Evolutionary conservation across 2,113 vertebrate species (phyloP).

Genomic region (Poecilia latipinna): DNA sequence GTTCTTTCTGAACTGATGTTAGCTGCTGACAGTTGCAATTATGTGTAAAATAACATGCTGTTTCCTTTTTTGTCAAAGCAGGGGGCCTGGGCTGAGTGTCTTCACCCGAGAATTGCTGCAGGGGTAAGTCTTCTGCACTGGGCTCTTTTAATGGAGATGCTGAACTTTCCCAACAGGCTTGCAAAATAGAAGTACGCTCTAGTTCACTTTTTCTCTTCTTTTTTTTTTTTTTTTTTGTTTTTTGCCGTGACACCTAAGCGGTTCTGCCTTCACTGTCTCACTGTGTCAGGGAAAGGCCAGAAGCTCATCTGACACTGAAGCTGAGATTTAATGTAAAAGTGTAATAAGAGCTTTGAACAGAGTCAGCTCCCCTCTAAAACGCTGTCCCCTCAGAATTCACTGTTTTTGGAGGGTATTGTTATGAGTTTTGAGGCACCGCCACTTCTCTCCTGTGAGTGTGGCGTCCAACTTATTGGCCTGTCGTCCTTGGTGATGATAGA

Average conservation of each 20-base stretch:
- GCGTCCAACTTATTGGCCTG: constrained; percentile 70
- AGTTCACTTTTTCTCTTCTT: constrained; percentile 27
- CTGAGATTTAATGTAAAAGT: constrained; percentile 75
- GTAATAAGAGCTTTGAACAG: constrained; percentile 72
- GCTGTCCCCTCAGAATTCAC: constrained; percentile 65
- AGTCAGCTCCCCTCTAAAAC: constrained; percentile 60
- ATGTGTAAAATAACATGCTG: constrained; percentile 92
- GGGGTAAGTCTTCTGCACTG: constrained; percentile 85
- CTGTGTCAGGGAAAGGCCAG: constrained; percentile 60
- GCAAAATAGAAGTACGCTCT: constrained; percentile 40
- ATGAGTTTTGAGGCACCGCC: constrained; percentile 62
- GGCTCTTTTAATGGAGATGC: constrained; percentile 61
- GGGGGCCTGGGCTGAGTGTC: constrained; percentile 80
- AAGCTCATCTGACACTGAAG: constrained; percentile 73
- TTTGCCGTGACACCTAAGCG: constrained; percentile 34
- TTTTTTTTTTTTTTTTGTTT: constrained; percentile 12
- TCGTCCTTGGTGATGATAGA: constrained; percentile 69
- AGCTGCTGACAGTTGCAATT: constrained; percentile 93
- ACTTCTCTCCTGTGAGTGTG: constrained; percentile 60
- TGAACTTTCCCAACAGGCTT: constrained; percentile 45
- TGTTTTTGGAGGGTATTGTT: constrained; percentile 74
- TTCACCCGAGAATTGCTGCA: constrained; percentile 84
- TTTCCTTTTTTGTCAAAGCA: constrained; percentile 83
- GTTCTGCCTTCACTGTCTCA: constrained; percentile 25
- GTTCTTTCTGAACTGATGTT: constrained; percentile 88